Conservation (phyloP, 2,113 vertebrate species). For the Prietella phreatophila region DNA sequence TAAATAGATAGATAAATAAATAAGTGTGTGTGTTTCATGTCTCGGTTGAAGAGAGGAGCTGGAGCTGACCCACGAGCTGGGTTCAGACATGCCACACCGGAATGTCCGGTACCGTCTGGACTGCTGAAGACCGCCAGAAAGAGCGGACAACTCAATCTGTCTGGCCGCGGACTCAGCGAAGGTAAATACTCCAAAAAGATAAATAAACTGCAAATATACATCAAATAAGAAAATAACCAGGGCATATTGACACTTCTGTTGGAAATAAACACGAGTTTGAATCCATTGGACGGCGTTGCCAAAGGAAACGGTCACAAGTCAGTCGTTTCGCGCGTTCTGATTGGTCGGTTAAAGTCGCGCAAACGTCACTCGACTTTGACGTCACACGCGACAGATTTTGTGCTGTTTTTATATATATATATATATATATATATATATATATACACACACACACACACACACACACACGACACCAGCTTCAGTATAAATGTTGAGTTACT, state of each 20-base stretch:
- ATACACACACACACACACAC: too few relatives aligned
- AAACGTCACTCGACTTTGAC: neutral
- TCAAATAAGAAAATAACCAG: neutral
- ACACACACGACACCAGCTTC: neutral
- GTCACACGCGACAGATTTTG: neutral
- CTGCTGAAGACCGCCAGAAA: conserved; percentile 82
- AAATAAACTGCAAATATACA: neutral
- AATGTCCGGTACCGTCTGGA: conserved; percentile 70
- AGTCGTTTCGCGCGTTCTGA: neutral
- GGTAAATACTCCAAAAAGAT: conserved; percentile 66
- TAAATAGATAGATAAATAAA: too few relatives aligned
- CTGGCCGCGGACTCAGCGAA: conserved; percentile 78
- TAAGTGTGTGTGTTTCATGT: conserved; percentile 61
- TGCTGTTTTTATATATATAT: too few relatives aligned
- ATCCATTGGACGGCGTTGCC: neutral
- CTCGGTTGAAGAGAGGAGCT: conserved; percentile 62
- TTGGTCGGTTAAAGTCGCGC: neutral
- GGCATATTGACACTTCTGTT: neutral
- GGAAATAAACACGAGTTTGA: neutral
- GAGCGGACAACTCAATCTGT: conserved; percentile 87
- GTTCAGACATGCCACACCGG: conserved; percentile 64
- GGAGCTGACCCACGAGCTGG: conserved; percentile 67
- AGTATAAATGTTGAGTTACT: neutral
- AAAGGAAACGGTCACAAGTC: too few relatives aligned
- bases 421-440: too few relatives aligned